These are phyloP conservation scores for Dolichotis patagonum DNA, from an alignment of 2,113 vertebrate genomes.

Conservation along the genomic window DNA sequence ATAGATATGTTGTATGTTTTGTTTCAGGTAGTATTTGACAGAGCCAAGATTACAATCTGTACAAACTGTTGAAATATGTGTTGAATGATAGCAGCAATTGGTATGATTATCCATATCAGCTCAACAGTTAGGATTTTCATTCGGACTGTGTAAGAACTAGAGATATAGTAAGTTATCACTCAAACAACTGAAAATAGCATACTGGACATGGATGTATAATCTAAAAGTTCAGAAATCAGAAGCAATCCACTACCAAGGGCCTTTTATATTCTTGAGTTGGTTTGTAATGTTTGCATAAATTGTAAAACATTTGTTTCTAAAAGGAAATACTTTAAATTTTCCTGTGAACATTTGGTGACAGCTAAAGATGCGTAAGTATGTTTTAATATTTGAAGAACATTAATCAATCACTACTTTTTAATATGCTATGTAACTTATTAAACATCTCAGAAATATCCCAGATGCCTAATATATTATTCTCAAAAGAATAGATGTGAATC, in stretches of 20 bases:
- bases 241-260: not conserved
- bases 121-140: not conserved
- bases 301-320: not conserved
- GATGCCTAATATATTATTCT: constrained; percentile 17
- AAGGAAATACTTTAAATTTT: not conserved
- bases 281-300: not conserved
- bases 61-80: not conserved
- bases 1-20: not conserved
- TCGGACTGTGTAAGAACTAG: not conserved
- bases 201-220: not conserved
- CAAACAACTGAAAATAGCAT: not conserved
- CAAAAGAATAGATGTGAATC: constrained; percentile 28
- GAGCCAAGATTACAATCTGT: not conserved
- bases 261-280: not conserved
- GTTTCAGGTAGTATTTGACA: not conserved
- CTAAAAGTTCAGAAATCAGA: not conserved
- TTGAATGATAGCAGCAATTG: not conserved
- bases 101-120: not conserved
- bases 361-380: not conserved
- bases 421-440: constrained; percentile 4
- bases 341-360: not conserved
- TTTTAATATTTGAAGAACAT: constrained; percentile 18
- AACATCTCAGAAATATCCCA: constrained; percentile 36
- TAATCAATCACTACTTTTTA: not conserved
- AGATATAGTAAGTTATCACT: not conserved